Conservation (phyloP, 64 coral and sea anemone genomes). For the Anthopleura sola region DNA sequence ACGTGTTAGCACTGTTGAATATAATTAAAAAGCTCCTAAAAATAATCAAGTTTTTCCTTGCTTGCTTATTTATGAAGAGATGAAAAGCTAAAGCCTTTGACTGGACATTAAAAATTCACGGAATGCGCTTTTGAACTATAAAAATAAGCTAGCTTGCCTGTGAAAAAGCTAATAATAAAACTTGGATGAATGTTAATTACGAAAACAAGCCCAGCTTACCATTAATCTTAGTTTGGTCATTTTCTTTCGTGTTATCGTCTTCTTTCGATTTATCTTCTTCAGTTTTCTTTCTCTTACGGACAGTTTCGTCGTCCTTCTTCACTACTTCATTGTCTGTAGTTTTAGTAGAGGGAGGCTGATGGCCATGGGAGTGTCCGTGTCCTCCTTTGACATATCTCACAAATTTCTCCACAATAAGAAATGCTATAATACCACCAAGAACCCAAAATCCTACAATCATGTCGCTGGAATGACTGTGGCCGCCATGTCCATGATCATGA, state of each 20-base stretch:
- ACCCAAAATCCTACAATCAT: slow-evolving; percentile 99
- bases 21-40: slow-evolving; percentile 16
- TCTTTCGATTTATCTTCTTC: slow-evolving; percentile 48
- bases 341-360: not conserved
- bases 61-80: not conserved
- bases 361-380: slow-evolving; percentile 72
- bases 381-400: slow-evolving; percentile 90
- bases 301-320: slow-evolving; percentile 53
- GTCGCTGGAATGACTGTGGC: slow-evolving; percentile 79
- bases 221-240: slow-evolving; percentile 10
- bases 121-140: not conserved
- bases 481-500: slow-evolving; percentile 64
- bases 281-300: slow-evolving; percentile 69
- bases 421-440: slow-evolving; percentile 92
- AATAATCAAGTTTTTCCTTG: not conserved
- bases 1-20: slow-evolving; percentile 4
- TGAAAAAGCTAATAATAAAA: not conserved
- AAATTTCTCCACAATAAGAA: slow-evolving; percentile 98
- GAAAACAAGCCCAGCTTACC: not conserved
- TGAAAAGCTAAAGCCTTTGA: not conserved
- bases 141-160: not conserved
- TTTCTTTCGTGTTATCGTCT: slow-evolving; percentile 12
- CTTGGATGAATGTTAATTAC: not conserved
- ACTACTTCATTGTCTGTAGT: not conserved
- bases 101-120: not conserved